Base-by-base conservation (phyloP, 2,888 invertebrate species). In the Drosophila leonis region DNA sequence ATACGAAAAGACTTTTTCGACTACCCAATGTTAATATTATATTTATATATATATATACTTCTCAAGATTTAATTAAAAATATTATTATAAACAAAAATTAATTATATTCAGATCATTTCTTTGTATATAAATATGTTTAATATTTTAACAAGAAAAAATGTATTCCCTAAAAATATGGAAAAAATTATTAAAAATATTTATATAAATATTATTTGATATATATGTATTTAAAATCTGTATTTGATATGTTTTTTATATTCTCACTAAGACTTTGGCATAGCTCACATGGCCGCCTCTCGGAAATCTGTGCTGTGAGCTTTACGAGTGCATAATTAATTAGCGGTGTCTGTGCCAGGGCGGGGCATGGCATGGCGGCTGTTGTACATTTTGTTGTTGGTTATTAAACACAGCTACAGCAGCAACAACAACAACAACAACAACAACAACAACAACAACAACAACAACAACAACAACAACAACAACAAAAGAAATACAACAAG, bases 251-350 rank as follows among this genome's bases (percentile, higher is more conserved):
- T 27, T 29, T 33, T 13, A 37, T 20, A n/a, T n/a, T 2, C 37
- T 48, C 15, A 27, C 51, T 41, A 65, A 35, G 35, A 24, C 24
- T 0, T 10, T 9, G 12, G 4, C 6, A 31, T n/a, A 41, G 54
- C 29, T 27, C 37, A 15, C 6, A 49, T 49, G 15, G 15, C 52
- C 52, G 12, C 20, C 41, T n/a, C 20, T 35, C 12, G 15, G 10
- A 44, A 42, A 59, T 29, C 15, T 9, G 13, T 37, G 35, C 44
- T 2, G 2, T 46, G 61, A 46, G 62, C 31, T 52, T 12, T 29
- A 67, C 48, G 56, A 71, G 82, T 72, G 78, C 67, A 78, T 75
- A 82, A 80, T 80, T 82, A 80, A 80, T 80, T 80, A 79, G 66
- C 59, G 59, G 54, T 66, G 80, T 68, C 70, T 79, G 80, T 54